Evolutionary conservation across 2,888 invertebrate genomes (phyloP), one percentile per base, ranked within the genome.

Genomic region (Temnothorax unifasciatus): DNA sequence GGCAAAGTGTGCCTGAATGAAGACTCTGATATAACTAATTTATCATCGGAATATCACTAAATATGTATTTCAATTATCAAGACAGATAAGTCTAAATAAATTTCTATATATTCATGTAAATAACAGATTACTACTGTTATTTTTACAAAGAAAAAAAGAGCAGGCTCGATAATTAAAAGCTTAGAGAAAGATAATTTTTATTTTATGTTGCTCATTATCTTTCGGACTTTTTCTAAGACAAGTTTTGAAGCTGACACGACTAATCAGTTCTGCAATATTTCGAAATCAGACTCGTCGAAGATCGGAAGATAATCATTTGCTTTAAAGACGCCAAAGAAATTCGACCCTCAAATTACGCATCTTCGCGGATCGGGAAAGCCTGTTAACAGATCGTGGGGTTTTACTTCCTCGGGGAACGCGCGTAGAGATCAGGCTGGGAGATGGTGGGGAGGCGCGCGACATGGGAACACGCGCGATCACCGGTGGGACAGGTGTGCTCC

Each of bases 401-500:
- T 59, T 18, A 29, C 68, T 38, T 38, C 25, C 11, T 21, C 13
- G 69, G 63, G 11, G 74, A 59, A 86, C 85, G 68, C 83, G 84
- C 86, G 64, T 66, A 52, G 79, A 83, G 79, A 83, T 63, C 85
- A 84, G 83, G 59, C 82, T 76, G 75, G 79, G 34, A 34, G 76
- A 66, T 50, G 47, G 29, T 64, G 64, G 77, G 64, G 57, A 66
- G 52, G 59, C 64, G 61, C 73, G 64, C 73, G 74, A 82, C 86
- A 90, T 89, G 91, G 90, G 90, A 91, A 90, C 87, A 76, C 84
- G 59, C 29, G 82, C 59, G 57, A 71, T 81, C 79, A 87, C 57
- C 89, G 66, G 87, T 86, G 88, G 92, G 92, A 92, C 93, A 93
- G 93, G 93, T 93, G 93, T 93, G 93, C 92, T 92, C 92, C 89